These are phyloP conservation scores for Phoeniculus purpureus DNA, from an alignment of 2,797 vertebrate genomes.

Conservation along the genomic window DNA sequence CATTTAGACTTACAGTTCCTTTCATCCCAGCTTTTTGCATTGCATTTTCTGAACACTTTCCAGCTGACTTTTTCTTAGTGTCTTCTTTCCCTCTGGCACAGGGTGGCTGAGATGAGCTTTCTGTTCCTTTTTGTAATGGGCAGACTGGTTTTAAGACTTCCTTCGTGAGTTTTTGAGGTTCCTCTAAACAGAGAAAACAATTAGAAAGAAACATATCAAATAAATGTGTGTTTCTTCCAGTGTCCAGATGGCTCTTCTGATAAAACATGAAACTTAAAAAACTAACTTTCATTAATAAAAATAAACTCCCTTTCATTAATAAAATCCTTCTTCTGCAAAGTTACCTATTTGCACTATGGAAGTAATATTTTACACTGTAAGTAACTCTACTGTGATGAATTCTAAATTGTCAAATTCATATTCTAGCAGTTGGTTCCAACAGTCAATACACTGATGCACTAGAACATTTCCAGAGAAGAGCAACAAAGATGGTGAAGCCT, in stretches of 20 bases:
- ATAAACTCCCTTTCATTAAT: not conserved
- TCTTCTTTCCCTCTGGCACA: conserved; percentile 65
- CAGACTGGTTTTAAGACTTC: conserved; percentile 75
- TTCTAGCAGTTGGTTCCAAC: not conserved
- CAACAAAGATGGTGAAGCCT: no score
- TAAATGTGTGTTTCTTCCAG: not conserved
- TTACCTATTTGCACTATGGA: not conserved
- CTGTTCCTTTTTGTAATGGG: conserved; percentile 68
- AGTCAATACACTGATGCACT: no score
- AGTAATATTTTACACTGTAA: not conserved
- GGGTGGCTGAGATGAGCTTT: conserved; percentile 55
- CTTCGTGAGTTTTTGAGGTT: conserved; percentile 57
- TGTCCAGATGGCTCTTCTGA: not conserved
- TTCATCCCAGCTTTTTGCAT: conserved; percentile 82
- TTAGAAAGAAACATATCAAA: not conserved
- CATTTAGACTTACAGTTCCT: conserved; percentile 83
- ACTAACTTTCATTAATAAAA: not conserved
- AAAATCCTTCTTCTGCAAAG: not conserved
- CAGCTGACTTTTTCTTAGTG: conserved; percentile 75
- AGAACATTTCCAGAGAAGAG: no score
- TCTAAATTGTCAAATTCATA: not conserved
- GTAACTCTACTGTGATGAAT: not conserved
- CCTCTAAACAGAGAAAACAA: conserved; percentile 68
- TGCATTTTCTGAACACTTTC: conserved; percentile 81
- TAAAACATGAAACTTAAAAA: not conserved